Evolutionary conservation across 2,888 invertebrate species (phyloP), one percentile per base, ranked within the genome.

Genomic region (Himalopsyche anomala): DNA sequence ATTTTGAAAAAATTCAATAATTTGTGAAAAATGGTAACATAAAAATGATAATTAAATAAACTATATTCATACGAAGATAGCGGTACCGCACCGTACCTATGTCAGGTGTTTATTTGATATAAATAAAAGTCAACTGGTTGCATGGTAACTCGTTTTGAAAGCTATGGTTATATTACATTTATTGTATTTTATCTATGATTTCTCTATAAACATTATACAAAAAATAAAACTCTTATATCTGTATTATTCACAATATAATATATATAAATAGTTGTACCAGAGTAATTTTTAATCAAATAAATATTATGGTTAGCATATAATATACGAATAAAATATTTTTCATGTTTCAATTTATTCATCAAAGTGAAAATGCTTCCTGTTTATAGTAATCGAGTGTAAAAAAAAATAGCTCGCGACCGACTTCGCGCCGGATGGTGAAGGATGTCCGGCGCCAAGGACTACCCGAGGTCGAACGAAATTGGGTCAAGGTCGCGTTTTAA

Each of bases 401-500:
- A 62, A 2, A 28, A 28, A 62, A 62, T 62, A 8, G 62, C 62
- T 62, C 28, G 62, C 56, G 56, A n/a, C 56, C 56, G 19, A 56
- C 56, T 56, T 56, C 56, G 56, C 28, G 28, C 11, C 28, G 62
- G 62, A 62, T 11, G 62, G 8, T 19, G 19, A 62, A 62, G 62
- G 62, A 62, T 19, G 62, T 62, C 11, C 28, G 62, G 8, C 62
- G n/a, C 15, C 62, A 19, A 62, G 62, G 62, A 62, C 62, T 62
- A 80, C 42, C 54, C 81, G 19, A 81, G 54, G 81, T 54, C 81
- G n/a, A 51, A 42, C 51, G 81, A 51, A 81, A 42, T 81, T 81
- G 51, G 81, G 81, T 81, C 81, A 81, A 81, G 81, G 81, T 51
- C 81, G 81, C 81, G 42, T 54, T 81, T 81, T 15, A 42, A 81